Base-by-base conservation (phyloP, 2,888 invertebrate genomes). In the Limnephilus auricula region DNA sequence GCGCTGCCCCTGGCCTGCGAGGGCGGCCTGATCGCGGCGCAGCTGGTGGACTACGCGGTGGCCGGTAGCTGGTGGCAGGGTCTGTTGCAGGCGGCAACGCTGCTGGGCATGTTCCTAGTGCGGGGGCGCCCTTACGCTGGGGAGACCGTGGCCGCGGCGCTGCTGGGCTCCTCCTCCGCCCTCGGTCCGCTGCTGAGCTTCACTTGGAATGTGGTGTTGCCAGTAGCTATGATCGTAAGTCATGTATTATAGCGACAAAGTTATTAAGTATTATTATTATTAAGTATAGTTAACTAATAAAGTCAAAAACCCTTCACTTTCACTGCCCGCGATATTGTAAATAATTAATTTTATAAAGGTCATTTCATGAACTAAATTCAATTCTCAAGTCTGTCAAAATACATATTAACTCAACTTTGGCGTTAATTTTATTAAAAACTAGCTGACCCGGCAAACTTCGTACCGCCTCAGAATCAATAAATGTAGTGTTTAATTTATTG, bases 51-150 rank as follows among this genome's bases (percentile, higher is more conserved):
- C 95, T 98, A 98, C 94, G 97, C 97, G 37, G 96, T 98, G 94
- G 98, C 98, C 30, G 98, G 98, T 6, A 96, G 97, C 5, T 99
- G 99, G 99, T 98, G 98, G 97, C 96, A 98, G 91, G 97, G 98
- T 94, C 96, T 97, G 90, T 95, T 98, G 82, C 98, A 98, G 94
- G 96, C 98, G 86, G 95, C 97, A 83, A 96, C 98, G 94, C 97
- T 98, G 88, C 96, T 97, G 93, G 98, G 98, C n/a, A 97, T 98
- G 92, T 98, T 98, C 94, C 97, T 98, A 94, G 98, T 98, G 15
- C 96, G 98, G 65, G 98, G 99, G 5, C 96, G 98, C 45, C 98
- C 98, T 0, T 98, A 98, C 94, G 97, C 98, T 92, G 98, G 98
- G 2, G 98, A 98, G 94, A 97, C 96, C 5, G 96, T 97, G 30